phyloP scores from a whole-genome alignment of 2,113 vertebrate species.

The Periophthalmodon schlosseri region DNA sequence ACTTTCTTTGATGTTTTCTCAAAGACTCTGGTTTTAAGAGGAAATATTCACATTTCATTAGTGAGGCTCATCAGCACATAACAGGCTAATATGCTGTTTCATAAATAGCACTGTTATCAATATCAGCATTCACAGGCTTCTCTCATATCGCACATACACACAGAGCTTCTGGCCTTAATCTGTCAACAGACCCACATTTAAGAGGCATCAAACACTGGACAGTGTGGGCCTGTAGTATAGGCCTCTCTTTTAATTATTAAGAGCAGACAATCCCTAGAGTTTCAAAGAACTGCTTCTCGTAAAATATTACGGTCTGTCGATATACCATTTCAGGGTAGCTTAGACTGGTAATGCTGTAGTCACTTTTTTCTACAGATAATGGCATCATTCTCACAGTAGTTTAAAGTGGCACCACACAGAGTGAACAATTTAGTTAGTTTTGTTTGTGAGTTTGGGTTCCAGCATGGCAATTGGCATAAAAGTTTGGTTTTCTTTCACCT shows the following conservation, averaged over 20 bases:
- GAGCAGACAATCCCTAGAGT: slow-evolving; percentile 77
- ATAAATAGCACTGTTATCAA: slow-evolving; percentile 73
- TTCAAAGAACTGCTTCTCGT: slow-evolving; percentile 79
- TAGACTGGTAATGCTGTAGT: neutral
- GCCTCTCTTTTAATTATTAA: slow-evolving; percentile 89
- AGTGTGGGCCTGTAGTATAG: slow-evolving; percentile 43
- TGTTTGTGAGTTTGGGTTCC: neutral
- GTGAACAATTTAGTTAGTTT: neutral
- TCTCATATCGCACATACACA: slow-evolving; percentile 59
- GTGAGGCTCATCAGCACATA: slow-evolving; percentile 38
- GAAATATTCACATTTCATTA: slow-evolving; percentile 48
- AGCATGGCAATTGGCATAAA: neutral
- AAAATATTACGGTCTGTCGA: neutral
- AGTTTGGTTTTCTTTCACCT: neutral
- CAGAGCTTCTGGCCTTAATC: slow-evolving; percentile 75
- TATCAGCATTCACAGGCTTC: slow-evolving; percentile 78
- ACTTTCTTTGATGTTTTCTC: slow-evolving; percentile 56
- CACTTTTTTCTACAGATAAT: neutral
- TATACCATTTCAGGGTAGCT: neutral
- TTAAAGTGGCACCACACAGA: neutral
- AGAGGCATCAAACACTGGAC: slow-evolving; percentile 84
- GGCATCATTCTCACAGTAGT: neutral
- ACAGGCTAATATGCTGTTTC: slow-evolving; percentile 44
- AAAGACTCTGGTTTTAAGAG: slow-evolving; percentile 48
- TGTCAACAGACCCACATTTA: slow-evolving; percentile 88